Base-by-base conservation (phyloP, 2,888 invertebrate genomes). In the Phaonia tiefii region DNA sequence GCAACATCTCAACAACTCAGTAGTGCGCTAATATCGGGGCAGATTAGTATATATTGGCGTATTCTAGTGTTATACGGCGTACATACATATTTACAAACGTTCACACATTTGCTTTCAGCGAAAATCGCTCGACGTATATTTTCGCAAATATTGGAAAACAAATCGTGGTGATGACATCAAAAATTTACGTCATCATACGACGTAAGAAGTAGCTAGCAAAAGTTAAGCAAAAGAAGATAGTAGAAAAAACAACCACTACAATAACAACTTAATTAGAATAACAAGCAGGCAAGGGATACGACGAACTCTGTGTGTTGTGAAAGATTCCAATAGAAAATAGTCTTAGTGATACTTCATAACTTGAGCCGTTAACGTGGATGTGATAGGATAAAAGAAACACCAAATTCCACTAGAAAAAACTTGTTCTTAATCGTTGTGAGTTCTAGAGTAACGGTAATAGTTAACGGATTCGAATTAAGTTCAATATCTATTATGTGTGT, bases 21-120 rank as follows among this genome's bases (percentile, higher is more conserved):
- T 81, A 78, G 78, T 75, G 78, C 72, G 81, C 81, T 78, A 78
- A 78, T 81, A 81, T 81, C 77, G 75, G 81, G 78, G 78, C 78
- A 75, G 75, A 69, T 71, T 76, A 71, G 76, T 78, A 75, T 78
- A 81, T 81, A 81, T 75, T 81, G 81, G 81, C 75, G 58, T 78
- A 72, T 72, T 67, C 46, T 46, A 46, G 49, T 42, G 26, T 49
- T 31, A 8, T 31, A 31, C 3, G 8, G 3, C 31, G 31, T 31
- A 31, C 31, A 31, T 31, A 31, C 31, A n/a, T n/a, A n/a, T n/a
- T 31, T 31, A 5, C 31, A 31, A 31, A 31, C 31, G 3, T n/a
- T n/a, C n/a, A n/a, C n/a, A n/a, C n/a, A n/a, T n/a, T n/a, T n/a
- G n/a, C n/a, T n/a, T n/a, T n/a, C 39, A 8, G 13, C 25, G 37